A percentile compares a stretch with the other conserved stretches of the same genome.
These are phyloP conservation scores for Calliphora vicina DNA, from an alignment of 1,140 invertebrate genomes.

Conservation along the genomic window DNA sequence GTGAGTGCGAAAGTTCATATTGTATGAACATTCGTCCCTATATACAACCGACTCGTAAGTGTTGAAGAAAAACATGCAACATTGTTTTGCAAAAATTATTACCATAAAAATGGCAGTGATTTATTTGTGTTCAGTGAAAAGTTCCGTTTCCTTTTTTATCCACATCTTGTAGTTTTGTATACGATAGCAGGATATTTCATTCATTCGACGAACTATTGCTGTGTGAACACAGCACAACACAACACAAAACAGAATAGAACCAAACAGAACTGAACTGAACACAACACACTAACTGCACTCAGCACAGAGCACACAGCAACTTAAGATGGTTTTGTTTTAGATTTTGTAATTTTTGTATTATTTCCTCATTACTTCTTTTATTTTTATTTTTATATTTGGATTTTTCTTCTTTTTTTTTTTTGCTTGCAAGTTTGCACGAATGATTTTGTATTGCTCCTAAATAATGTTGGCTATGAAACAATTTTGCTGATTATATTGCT, in stretches of 20 bases:
- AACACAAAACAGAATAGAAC: neutral
- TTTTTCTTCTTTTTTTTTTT: neutral
- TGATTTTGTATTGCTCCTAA: neutral
- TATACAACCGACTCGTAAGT: neutral
- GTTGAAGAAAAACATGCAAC: constrained; percentile 27
- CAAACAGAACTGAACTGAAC: no score
- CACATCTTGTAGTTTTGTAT: neutral
- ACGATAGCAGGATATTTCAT: neutral
- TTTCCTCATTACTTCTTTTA: neutral
- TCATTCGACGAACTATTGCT: neutral
- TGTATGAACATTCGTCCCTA: no score
- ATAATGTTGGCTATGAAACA: neutral
- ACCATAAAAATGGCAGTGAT: constrained; percentile 37
- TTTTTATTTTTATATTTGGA: neutral
- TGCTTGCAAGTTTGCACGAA: neutral
- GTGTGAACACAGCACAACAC: neutral
- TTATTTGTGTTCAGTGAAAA: constrained; percentile 37
- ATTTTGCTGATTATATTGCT: neutral
- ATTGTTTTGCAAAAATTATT: constrained; percentile 35
- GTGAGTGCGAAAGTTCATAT: no score
- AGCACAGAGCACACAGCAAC: no score
- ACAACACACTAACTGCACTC: no score
- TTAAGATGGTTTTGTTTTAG: neutral
- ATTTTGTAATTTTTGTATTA: neutral
- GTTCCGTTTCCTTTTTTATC: constrained; percentile 34